Evolutionary conservation across 2,888 invertebrate species (phyloP), one percentile per base, ranked within the genome.

Genomic region (Osedax fenrisi): DNA sequence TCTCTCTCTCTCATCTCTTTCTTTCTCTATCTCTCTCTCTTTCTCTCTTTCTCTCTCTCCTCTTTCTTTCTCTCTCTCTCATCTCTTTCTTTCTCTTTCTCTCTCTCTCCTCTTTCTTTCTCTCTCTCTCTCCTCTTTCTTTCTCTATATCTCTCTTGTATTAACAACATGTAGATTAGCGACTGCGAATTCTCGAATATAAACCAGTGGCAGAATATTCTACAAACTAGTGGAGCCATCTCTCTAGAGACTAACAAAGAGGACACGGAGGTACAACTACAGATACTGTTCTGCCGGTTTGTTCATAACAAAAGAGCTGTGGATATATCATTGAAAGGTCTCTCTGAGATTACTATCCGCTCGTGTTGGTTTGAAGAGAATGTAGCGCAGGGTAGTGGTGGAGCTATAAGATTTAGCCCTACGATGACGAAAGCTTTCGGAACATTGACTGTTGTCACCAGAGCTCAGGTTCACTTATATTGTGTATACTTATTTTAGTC

Each of bases 331-430:
- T n/a, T 75, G 59, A 75, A 69, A 69, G 75, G 75, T 13, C n/a
- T 59, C 1, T n/a, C 13, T 22, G 27, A 56, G 22, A 21, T 77
- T 3, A 21, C 24, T 10, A 24, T 77, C 2, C 22, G 10, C 21
- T 22, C 66, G 10, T 74, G 76, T 27, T 5, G 3, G 17, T 77
- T 77, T 27, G 5, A 17, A 2, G 66, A 61, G n/a, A 77, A 76
- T 24, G 24, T 26, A 22, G 77, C 72, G 2, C 21, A 56, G 3
- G 77, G 77, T 2, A 26, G 74, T 25, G 77, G 77, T 3, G 77
- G 77, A 10, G 77, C 76, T 3, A 24, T 77, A 17, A 70, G 74
- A 17, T 10, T 76, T 10, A 69, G 73, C 10, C 41, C 75, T n/a
- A 74, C 59, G 3, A 26, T 69, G 27, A 10, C 24, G 27, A n/a